Evolutionary conservation across 2,888 invertebrate species (phyloP).

Genomic region (Acanthococcus lagerstroemiae): DNA sequence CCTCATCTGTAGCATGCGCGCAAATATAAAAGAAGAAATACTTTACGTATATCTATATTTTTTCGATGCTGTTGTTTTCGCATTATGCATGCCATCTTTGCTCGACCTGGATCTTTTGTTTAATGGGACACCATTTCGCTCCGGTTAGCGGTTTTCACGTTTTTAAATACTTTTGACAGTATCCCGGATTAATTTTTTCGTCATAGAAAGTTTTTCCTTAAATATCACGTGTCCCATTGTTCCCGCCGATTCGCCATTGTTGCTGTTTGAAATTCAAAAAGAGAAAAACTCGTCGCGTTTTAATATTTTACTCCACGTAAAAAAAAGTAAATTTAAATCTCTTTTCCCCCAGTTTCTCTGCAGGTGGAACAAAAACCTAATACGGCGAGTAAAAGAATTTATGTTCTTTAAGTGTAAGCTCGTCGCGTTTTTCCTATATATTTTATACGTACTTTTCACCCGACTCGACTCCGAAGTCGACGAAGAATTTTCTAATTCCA

Average conservation of each 20-base stretch:
- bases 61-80: conserved; percentile 24
- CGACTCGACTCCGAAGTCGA: too few relatives aligned
- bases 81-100: conserved; percentile 26
- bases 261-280: neutral
- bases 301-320: too few relatives aligned
- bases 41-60: conserved; percentile 19
- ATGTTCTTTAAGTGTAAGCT: too few relatives aligned
- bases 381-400: too few relatives aligned
- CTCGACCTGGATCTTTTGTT: conserved; percentile 28
- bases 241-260: conserved; percentile 19
- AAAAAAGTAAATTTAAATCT: conserved; percentile 2
- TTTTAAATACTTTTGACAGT: conserved; percentile 26
- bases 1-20: neutral
- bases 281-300: neutral
- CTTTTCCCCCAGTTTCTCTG: neutral
- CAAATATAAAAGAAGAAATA: conserved; percentile 22
- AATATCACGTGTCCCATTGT: conserved; percentile 25
- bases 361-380: too few relatives aligned
- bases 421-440: too few relatives aligned
- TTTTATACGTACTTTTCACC: too few relatives aligned
- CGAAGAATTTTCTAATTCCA: too few relatives aligned
- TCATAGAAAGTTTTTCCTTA: conserved; percentile 27
- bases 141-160: conserved; percentile 26
- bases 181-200: conserved; percentile 24
- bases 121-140: conserved; percentile 27